A percentile compares a stretch with the other conserved stretches of the same genome.
phyloP scores from a whole-genome alignment of 92 coral and sea anemone species.

The Pocillopora grandis region DNA sequence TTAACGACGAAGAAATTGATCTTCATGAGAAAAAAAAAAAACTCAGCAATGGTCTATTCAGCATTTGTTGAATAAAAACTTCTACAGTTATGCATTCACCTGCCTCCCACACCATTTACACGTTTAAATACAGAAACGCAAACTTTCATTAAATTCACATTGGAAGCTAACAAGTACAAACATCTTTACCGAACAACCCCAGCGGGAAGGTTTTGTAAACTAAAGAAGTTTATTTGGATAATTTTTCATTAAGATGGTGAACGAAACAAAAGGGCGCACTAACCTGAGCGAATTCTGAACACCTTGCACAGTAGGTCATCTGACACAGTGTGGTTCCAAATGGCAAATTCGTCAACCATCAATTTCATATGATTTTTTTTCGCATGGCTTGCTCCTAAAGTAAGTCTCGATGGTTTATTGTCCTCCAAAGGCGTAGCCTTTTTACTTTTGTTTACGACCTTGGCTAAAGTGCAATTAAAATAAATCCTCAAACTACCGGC shows the following conservation, averaged over 20 bases:
- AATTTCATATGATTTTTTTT: constrained; percentile 68
- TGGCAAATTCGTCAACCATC: constrained; percentile 87
- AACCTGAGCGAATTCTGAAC: constrained; percentile 69
- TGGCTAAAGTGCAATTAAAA: constrained; percentile 71
- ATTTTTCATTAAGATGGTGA: constrained; percentile 19
- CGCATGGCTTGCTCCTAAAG: constrained; percentile 89
- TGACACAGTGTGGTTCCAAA: constrained; percentile 72
- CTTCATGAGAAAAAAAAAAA: background rate
- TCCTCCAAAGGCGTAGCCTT: background rate
- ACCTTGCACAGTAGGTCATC: constrained; percentile 59
- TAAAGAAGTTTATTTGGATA: constrained; percentile 18
- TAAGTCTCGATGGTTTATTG: constrained; percentile 44
- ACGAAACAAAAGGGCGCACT: constrained; percentile 24
- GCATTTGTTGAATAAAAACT: background rate
- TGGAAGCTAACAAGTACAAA: constrained; percentile 6
- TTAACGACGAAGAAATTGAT: background rate
- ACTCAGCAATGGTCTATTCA: constrained; percentile 11
- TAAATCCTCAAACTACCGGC: constrained; percentile 42
- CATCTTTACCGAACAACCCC: constrained; percentile 16
- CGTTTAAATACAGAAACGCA: background rate
- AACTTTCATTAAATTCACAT: constrained; percentile 9
- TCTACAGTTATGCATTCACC: constrained; percentile 2
- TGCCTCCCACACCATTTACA: background rate
- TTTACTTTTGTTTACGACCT: constrained; percentile 3
- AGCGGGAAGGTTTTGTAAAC: background rate